Evolutionary conservation across 2,797 vertebrate species (phyloP).

Genomic region (Lutjanus argentimaculatus): DNA sequence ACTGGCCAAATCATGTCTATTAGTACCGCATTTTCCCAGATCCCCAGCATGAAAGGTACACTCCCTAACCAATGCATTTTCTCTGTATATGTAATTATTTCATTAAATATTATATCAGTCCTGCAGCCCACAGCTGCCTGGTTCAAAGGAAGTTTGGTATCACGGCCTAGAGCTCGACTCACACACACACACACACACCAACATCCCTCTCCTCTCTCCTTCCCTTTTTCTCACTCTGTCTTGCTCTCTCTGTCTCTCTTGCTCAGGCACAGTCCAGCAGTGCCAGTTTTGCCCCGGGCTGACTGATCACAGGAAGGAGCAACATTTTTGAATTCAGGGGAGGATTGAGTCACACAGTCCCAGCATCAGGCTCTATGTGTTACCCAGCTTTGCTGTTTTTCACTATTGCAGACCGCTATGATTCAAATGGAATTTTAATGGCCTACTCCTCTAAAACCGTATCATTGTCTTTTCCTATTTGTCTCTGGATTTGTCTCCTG

Average conservation of each 20-base stretch:
- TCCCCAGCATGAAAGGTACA: slow-evolving; percentile 70
- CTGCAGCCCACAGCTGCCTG: slow-evolving; percentile 80
- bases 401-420: slow-evolving; percentile 63
- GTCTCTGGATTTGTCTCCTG: slow-evolving; percentile 62
- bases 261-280: slow-evolving; percentile 73
- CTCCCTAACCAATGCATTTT: slow-evolving; percentile 69
- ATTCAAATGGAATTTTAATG: slow-evolving; percentile 83
- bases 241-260: slow-evolving; percentile 40
- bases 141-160: slow-evolving; percentile 87
- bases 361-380: slow-evolving; percentile 73
- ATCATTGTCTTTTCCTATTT: slow-evolving; percentile 64
- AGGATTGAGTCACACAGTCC: slow-evolving; percentile 81
- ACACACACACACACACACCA: slow-evolving; percentile 39
- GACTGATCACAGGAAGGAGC: slow-evolving; percentile 86
- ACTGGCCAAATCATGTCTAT: slow-evolving; percentile 70
- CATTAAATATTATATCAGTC: slow-evolving; percentile 86
- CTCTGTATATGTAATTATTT: slow-evolving; percentile 85
- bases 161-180: slow-evolving; percentile 76
- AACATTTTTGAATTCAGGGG: slow-evolving; percentile 85
- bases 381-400: slow-evolving; percentile 65
- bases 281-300: slow-evolving; percentile 86
- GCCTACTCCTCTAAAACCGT: slow-evolving; percentile 63
- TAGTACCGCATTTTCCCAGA: slow-evolving; percentile 68
- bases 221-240: slow-evolving; percentile 43
- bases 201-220: slow-evolving; percentile 48